Conservation (phyloP, 2,888 invertebrate genomes). For the Polia nebulosa region DNA sequence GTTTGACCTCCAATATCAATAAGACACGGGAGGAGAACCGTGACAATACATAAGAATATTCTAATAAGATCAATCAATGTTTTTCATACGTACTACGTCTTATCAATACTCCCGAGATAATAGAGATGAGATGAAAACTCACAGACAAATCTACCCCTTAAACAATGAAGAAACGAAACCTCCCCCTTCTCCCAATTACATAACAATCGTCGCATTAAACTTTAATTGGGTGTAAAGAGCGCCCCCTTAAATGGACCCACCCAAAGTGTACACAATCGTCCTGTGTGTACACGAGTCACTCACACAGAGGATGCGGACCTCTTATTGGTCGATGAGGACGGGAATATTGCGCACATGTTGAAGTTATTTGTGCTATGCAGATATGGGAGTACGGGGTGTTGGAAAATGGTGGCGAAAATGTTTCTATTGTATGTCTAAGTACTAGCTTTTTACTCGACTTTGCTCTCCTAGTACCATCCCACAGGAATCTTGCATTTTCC, state of each 20-base stretch:
- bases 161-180: constrained; percentile 40
- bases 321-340: constrained; percentile 70
- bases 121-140: not conserved
- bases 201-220: constrained; percentile 72
- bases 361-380: constrained; percentile 79
- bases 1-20: no score
- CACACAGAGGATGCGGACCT: constrained; percentile 29
- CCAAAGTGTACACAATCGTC: constrained; percentile 35
- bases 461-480: no score
- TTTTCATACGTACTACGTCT: not conserved
- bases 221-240: constrained; percentile 73
- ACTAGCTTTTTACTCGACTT: no score
- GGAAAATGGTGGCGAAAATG: not conserved
- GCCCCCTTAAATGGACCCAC: constrained; percentile 64
- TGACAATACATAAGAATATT: not conserved
- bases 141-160: constrained; percentile 50
- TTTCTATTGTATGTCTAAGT: no score
- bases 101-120: not conserved
- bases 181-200: constrained; percentile 69
- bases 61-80: not conserved
- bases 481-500: not conserved
- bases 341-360: constrained; percentile 70
- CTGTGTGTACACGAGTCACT: constrained; percentile 27
- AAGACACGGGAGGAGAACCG: no score
- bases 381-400: constrained; percentile 74